Evolutionary conservation across 2,888 invertebrate species (phyloP).

Genomic region (Tuberolachnus salignus): DNA sequence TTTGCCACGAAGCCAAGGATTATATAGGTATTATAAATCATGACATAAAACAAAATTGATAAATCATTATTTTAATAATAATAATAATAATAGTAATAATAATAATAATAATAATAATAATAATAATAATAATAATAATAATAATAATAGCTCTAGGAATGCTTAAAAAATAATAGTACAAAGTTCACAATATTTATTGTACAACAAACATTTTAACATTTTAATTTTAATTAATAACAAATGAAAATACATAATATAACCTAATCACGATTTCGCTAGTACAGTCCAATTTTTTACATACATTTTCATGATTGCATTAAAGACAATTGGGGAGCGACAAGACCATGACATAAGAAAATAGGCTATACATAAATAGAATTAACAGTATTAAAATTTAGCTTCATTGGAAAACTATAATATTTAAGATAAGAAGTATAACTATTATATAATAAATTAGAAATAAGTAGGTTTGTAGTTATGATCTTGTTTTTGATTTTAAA

Average conservation of each 20-base stretch:
- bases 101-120: constrained; percentile 39
- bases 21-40: not conserved
- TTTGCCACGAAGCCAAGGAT: not conserved
- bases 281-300: constrained; percentile 47
- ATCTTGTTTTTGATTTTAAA: constrained; percentile 31
- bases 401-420: constrained; percentile 36
- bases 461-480: constrained; percentile 20
- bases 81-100: constrained; percentile 55
- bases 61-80: constrained; percentile 47
- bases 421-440: constrained; percentile 42
- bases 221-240: constrained; percentile 44
- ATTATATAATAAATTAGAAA: constrained; percentile 43
- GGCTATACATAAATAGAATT: constrained; percentile 33
- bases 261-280: constrained; percentile 43
- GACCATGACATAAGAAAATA: constrained; percentile 42
- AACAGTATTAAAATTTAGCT: constrained; percentile 35
- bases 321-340: constrained; percentile 49
- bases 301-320: constrained; percentile 53
- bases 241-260: constrained; percentile 41
- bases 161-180: constrained; percentile 53
- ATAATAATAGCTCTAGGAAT: constrained; percentile 45
- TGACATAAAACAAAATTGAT: constrained; percentile 19
- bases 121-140: constrained; percentile 38
- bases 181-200: constrained; percentile 49
- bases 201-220: constrained; percentile 54